phyloP scores from a whole-genome alignment of 92 coral and sea anemone species.

The Pocillopora meandrina region DNA sequence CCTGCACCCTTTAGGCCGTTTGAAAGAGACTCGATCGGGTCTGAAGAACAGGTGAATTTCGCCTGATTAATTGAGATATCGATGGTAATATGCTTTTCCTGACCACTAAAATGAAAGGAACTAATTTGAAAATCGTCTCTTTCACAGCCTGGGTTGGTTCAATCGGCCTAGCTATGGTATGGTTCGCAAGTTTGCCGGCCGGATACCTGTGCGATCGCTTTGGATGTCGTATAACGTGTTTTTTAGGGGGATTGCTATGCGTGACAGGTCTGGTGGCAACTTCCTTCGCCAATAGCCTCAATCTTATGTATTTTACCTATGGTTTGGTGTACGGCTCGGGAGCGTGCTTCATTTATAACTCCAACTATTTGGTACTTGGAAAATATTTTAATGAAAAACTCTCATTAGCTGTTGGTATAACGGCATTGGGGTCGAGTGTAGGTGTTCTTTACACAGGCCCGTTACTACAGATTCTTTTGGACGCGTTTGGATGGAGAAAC shows the following conservation, averaged over 20 bases:
- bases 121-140: not conserved
- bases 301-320: conserved; percentile 45
- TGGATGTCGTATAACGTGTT: conserved; percentile 46
- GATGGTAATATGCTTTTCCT: not conserved
- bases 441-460: conserved; percentile 46
- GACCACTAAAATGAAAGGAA: not conserved
- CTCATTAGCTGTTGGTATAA: conserved; percentile 38
- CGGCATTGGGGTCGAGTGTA: conserved; percentile 23
- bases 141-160: conserved; percentile 65
- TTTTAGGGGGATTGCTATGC: conserved; percentile 56
- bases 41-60: too few relatives aligned
- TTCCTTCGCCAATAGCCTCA: conserved; percentile 42
- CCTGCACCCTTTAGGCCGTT: too few relatives aligned
- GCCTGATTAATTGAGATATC: too few relatives aligned
- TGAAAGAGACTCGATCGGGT: too few relatives aligned
- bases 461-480: conserved; percentile 12
- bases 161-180: conserved; percentile 23
- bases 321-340: conserved; percentile 50
- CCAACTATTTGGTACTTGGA: conserved; percentile 17
- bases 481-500: conserved; percentile 27
- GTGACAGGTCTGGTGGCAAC: conserved; percentile 47
- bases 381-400: conserved; percentile 21
- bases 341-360: conserved; percentile 27
- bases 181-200: conserved; percentile 36
- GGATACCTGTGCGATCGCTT: conserved; percentile 25